Evolutionary conservation across 2,113 vertebrate genomes (phyloP).

Genomic region (Ardeotis arabs): DNA sequence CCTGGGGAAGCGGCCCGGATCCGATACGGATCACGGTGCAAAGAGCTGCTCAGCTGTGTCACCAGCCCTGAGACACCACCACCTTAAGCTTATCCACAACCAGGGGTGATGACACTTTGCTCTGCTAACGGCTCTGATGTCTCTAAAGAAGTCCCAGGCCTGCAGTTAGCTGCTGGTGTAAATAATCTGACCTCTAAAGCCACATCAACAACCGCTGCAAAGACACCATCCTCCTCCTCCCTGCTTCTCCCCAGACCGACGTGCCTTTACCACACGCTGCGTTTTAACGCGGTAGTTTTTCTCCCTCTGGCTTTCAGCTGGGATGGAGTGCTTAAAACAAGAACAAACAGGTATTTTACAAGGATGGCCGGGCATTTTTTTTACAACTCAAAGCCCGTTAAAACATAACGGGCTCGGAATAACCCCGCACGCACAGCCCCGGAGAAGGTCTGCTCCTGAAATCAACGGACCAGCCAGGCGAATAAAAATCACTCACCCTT

Average conservation of each 20-base stretch:
- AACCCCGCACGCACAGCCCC: background rate
- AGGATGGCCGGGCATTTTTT: background rate
- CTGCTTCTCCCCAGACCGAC: background rate
- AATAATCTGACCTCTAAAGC: background rate
- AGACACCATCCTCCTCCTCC: background rate
- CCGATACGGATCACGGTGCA: background rate
- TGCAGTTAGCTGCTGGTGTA: background rate
- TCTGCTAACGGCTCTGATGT: background rate
- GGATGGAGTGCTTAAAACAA: background rate
- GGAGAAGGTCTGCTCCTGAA: background rate
- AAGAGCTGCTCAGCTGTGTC: background rate
- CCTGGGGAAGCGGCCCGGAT: background rate
- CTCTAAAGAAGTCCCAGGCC: background rate
- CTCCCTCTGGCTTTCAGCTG: background rate
- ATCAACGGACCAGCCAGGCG: background rate
- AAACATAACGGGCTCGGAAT: background rate
- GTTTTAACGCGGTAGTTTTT: background rate
- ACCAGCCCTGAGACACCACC: constrained; percentile 6
- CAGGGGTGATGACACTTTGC: background rate
- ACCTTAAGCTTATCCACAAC: background rate
- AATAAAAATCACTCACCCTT: background rate
- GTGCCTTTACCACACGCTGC: background rate
- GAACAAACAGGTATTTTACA: background rate
- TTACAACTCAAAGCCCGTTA: background rate
- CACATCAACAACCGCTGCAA: background rate